Conservation (phyloP, 37 sponge, comb jelly and placozoan species). For the Mnemiopsis leidyi region DNA sequence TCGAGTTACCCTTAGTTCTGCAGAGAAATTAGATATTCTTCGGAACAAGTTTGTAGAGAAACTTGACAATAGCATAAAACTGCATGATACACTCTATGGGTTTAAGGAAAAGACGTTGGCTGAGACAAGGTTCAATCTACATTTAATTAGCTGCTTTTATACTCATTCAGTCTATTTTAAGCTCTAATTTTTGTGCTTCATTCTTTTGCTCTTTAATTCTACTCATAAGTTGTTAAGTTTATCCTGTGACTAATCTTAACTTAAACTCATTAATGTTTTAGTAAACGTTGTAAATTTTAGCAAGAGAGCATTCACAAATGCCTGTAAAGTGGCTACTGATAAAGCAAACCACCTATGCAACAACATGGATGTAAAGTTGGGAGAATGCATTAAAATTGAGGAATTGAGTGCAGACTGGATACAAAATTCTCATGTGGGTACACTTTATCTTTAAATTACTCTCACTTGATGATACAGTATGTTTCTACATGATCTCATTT, state of each 20-base stretch:
- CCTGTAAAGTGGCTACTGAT: constrained; percentile 51
- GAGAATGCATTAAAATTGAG: constrained; percentile 22
- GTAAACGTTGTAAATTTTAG: not conserved
- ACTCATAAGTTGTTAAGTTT: too few species aligned
- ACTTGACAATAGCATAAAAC: constrained; percentile 23
- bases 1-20: not conserved
- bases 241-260: too few species aligned
- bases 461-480: too few species aligned
- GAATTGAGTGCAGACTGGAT: constrained; percentile 14
- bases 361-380: constrained; percentile 56
- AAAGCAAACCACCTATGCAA: constrained; percentile 45
- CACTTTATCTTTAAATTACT: too few species aligned
- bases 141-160: not conserved
- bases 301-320: constrained; percentile 42
- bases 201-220: too few species aligned
- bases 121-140: constrained; percentile 42
- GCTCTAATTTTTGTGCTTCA: too few species aligned
- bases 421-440: constrained; percentile 1
- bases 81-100: constrained; percentile 44
- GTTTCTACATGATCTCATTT: too few species aligned
- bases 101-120: constrained; percentile 57
- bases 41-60: constrained; percentile 48
- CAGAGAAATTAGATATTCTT: constrained; percentile 11
- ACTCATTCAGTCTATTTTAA: too few species aligned
- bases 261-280: not conserved